phyloP scores from a whole-genome alignment of 2,113 vertebrate species.

The Eulemur rufifrons region DNA sequence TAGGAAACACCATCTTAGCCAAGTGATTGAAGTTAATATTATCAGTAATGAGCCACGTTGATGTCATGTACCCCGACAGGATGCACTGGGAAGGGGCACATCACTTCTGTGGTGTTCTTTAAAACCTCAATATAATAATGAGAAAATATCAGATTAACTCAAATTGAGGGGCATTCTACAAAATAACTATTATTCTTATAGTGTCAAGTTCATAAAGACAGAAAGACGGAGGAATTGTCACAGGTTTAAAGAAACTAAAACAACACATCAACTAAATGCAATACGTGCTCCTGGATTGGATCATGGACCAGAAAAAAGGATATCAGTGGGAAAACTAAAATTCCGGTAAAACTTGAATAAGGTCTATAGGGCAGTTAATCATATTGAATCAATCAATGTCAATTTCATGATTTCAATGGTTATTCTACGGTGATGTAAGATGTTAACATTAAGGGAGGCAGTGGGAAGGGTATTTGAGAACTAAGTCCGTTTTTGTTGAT shows the following conservation, averaged over 20 bases:
- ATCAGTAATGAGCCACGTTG: not conserved
- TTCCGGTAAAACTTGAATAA: not conserved
- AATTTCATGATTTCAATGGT: not conserved
- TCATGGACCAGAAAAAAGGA: not conserved
- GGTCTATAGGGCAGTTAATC: not conserved
- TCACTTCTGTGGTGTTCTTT: not conserved
- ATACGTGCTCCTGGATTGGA: not conserved
- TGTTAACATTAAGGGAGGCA: not conserved
- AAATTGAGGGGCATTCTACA: not conserved
- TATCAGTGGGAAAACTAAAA: not conserved
- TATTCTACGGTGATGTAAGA: not conserved
- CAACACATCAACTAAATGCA: not conserved
- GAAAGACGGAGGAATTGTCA: not conserved
- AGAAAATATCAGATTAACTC: not conserved
- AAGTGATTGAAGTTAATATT: not conserved
- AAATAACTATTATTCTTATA: not conserved
- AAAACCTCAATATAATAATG: not conserved
- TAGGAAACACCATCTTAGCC: not conserved
- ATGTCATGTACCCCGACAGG: not conserved
- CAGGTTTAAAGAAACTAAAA: slow-evolving; percentile 5
- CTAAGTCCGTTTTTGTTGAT: not conserved
- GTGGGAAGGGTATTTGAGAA: not conserved
- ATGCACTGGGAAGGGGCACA: not conserved
- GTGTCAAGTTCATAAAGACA: not conserved
- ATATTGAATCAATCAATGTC: not conserved